phyloP scores from a whole-genome alignment of 1,140 invertebrate genomes.

The Drosophila grimshawi region DNA sequence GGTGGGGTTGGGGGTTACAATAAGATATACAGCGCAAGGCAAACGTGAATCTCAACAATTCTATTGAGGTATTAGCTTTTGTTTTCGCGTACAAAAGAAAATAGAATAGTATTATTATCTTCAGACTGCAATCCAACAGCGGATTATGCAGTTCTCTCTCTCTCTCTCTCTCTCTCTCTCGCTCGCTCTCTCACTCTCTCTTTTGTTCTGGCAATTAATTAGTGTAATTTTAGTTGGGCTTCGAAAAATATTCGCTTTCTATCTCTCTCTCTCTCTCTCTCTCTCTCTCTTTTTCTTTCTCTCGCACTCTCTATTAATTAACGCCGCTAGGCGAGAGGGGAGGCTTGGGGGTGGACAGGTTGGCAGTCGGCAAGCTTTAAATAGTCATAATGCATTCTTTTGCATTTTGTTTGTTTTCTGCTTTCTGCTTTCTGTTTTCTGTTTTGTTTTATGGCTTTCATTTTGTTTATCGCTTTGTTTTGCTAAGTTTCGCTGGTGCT shows the following conservation, averaged over 20 bases:
- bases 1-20: background rate
- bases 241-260: constrained; percentile 3
- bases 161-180: background rate
- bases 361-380: background rate
- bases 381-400: constrained; percentile 11
- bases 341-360: background rate
- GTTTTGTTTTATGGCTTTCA: constrained; percentile 10
- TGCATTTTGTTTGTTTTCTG: constrained; percentile 1
- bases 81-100: constrained; percentile 7
- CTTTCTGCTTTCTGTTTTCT: background rate
- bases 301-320: background rate
- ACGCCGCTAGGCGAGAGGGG: background rate
- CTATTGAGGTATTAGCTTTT: constrained; percentile 15
- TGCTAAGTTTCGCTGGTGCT: constrained; percentile 10
- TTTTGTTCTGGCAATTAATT: background rate
- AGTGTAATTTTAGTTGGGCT: constrained; percentile 2
- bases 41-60: constrained; percentile 19
- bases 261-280: background rate
- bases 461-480: constrained; percentile 9
- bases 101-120: constrained; percentile 21
- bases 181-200: background rate
- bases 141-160: background rate
- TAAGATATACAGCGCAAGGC: background rate
- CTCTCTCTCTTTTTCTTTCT: no score
- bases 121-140: background rate